A percentile compares a stretch with the other conserved stretches of the same genome.
Evolutionary conservation across 1,140 invertebrate species (phyloP).

Genomic region (Anastrepha ludens): DNA sequence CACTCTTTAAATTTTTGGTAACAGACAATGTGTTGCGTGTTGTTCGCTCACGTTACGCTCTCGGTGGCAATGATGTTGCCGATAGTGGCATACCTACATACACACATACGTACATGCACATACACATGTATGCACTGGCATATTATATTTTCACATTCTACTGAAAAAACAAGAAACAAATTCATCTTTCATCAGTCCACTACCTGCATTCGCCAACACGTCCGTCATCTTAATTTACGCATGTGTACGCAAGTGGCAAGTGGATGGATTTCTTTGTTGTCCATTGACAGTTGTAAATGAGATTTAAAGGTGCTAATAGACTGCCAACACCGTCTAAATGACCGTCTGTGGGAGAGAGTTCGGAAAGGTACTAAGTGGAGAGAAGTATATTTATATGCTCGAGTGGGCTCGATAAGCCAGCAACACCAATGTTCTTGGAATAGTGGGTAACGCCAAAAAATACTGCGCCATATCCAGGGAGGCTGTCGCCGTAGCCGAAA

Average conservation of each 20-base stretch:
- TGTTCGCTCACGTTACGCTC: not conserved
- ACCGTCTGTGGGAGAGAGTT: not conserved
- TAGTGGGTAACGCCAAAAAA: no score
- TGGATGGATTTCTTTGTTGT: constrained; percentile 61
- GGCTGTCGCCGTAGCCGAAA: no score
- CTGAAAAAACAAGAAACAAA: not conserved
- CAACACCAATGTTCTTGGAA: no score
- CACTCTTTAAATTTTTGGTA: not conserved
- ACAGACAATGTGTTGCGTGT: not conserved
- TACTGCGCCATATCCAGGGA: no score
- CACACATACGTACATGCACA: no score
- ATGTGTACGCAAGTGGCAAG: constrained; percentile 56
- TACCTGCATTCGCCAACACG: constrained; percentile 9
- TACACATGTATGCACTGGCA: not conserved
- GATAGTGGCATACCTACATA: not conserved
- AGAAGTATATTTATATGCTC: no score
- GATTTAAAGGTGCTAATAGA: constrained; percentile 73
- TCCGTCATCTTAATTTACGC: constrained; percentile 57
- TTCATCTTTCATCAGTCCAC: constrained; percentile 15
- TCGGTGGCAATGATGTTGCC: not conserved
- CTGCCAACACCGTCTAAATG: constrained; percentile 64
- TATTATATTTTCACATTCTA: not conserved
- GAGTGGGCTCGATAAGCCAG: no score
- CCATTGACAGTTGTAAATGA: constrained; percentile 74
- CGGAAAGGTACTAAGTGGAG: no score